Percentiles rank a stretch among this genome's conserved stretches.
Conservation (phyloP, 2,797 vertebrate genomes). For the Phoebastria nigripes region DNA sequence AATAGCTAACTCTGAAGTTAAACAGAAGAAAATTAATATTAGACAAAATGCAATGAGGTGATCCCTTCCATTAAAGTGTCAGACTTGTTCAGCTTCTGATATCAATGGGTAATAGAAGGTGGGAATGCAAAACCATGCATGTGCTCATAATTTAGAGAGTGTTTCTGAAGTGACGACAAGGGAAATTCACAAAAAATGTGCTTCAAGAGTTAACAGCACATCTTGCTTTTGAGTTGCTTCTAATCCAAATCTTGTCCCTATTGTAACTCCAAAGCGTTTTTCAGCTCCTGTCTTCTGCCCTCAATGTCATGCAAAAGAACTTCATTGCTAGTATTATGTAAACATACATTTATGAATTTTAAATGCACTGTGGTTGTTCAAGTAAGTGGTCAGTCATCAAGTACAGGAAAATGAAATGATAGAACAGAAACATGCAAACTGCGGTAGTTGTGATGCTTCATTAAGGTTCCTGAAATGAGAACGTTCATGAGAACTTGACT, state of each 20-base stretch:
- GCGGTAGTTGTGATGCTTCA: neutral
- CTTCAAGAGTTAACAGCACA: neutral
- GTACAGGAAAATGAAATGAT: neutral
- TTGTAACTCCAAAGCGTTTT: neutral
- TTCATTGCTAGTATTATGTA: neutral
- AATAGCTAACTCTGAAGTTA: neutral
- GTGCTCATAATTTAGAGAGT: neutral
- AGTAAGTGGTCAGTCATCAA: neutral
- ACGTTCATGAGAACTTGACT: neutral
- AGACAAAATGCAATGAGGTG: neutral
- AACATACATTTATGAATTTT: neutral
- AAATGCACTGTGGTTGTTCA: neutral
- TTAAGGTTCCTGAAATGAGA: conserved; percentile 20
- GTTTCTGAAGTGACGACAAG: neutral
- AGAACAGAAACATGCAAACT: neutral
- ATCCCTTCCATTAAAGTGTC: neutral
- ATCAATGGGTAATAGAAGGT: neutral
- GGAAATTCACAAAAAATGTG: neutral
- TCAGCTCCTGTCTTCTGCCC: neutral
- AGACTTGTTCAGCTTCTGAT: neutral
- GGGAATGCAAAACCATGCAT: neutral
- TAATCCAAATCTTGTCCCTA: neutral
- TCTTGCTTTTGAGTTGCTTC: neutral
- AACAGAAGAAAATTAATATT: neutral
- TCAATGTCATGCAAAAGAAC: neutral